Percentiles rank a stretch among this genome's conserved stretches.
These are phyloP conservation scores for Chaetops frenatus DNA, from an alignment of 2,113 vertebrate genomes.

Conservation along the genomic window DNA sequence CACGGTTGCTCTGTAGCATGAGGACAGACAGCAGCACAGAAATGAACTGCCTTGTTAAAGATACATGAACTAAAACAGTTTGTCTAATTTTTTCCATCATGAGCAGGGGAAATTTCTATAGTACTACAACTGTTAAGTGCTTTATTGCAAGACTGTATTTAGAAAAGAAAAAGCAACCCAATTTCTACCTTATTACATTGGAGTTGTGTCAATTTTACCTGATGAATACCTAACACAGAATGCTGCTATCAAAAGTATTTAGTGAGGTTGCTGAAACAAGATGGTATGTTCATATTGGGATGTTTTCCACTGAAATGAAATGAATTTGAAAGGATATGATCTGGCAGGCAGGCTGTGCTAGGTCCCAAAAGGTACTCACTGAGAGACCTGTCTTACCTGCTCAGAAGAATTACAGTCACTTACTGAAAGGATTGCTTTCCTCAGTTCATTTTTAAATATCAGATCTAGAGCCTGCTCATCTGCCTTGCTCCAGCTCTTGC, in stretches of 20 bases:
- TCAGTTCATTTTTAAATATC: neutral
- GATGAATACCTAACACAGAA: neutral
- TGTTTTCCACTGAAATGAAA: neutral
- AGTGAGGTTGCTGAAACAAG: neutral
- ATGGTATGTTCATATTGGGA: neutral
- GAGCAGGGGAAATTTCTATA: neutral
- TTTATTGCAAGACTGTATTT: neutral
- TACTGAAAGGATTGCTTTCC: neutral
- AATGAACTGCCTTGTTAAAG: neutral
- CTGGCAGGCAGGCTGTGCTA: neutral
- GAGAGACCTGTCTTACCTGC: neutral
- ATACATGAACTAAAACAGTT: neutral
- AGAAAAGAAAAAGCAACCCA: neutral
- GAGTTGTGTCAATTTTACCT: neutral
- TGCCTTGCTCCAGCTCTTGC: neutral
- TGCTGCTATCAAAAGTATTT: neutral
- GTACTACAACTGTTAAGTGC: neutral
- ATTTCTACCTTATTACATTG: neutral
- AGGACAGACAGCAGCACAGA: neutral
- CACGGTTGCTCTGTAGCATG: neutral
- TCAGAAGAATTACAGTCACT: neutral
- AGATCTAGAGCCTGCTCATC: neutral
- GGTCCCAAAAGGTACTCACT: neutral
- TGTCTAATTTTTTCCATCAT: neutral
- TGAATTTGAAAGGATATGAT: neutral